Base-by-base conservation (phyloP, 2,888 invertebrate species). In the Vanessa cardui region DNA sequence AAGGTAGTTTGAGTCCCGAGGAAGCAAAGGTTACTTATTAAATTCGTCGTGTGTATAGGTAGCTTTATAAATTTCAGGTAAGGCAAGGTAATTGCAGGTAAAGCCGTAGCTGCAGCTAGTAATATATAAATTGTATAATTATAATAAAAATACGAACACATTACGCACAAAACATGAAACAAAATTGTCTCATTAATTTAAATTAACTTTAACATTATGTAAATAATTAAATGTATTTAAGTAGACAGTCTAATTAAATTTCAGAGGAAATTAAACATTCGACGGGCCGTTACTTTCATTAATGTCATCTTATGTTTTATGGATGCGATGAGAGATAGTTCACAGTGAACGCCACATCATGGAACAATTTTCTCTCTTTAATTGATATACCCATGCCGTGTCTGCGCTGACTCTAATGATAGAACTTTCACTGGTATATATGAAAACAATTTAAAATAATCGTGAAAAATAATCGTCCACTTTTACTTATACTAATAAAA, bases 401-500 rank as follows among this genome's bases (percentile, higher is more conserved):
- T 44, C 50, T 45, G 26, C 46, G 39, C 52, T 15, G 52, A 44
- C 31, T 49, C 21, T 26, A 18, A 45, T 59, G 49, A 47, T 33
- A 18, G 56, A 54, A 70, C 73, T 72, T 72, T 73, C 72, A 68
- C 72, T 62, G 26, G 12, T 12, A 5, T 58, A 58, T 62, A 65
- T 64, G 18, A 69, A 49, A 73, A 66, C 66, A 60, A 65, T 71
- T 60, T 63, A 63, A 64, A 68, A 64, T 70, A 68, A 64, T 64
- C n/a, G 52, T 62, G 66, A 72, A 69, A 68, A 69, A 68, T 71
- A 67, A 66, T 52, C 47, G 61, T 59, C 59, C 64, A 69, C 72
- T 73, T 74, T 74, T 72, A 75, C 74, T 75, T 73, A 70, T 58
- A 21, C n/a, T 56, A 61, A 33, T 46, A 54, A 58, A 62, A 65